phyloP scores from a whole-genome alignment of 2,888 invertebrate species.

The Clusia tigrina region DNA sequence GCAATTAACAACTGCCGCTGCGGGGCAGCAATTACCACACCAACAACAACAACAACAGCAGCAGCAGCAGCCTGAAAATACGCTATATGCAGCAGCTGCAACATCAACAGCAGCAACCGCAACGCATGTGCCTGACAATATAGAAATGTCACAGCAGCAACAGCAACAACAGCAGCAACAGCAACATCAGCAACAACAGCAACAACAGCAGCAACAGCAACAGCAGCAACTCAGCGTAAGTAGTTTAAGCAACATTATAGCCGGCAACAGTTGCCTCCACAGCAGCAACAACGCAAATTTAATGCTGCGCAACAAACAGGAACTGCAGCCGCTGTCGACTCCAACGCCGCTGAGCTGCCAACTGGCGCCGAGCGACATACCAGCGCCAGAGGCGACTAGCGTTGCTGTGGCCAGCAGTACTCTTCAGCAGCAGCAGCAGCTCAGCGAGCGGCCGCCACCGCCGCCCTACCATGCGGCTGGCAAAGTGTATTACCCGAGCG shows the following conservation, averaged over 20 bases:
- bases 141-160: slow-evolving; percentile 26
- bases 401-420: slow-evolving; percentile 18
- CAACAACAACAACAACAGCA: slow-evolving; percentile 35
- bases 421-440: slow-evolving; percentile 35
- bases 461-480: slow-evolving; percentile 42
- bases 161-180: slow-evolving; percentile 30
- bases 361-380: slow-evolving; percentile 11
- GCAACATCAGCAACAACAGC: slow-evolving; percentile 24
- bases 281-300: not conserved
- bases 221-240: slow-evolving; percentile 18
- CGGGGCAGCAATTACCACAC: not conserved
- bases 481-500: not conserved
- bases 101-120: slow-evolving; percentile 17
- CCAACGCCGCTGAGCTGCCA: slow-evolving; percentile 7
- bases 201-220: too few relatives aligned
- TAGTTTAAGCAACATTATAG: slow-evolving; percentile 10
- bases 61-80: slow-evolving; percentile 30
- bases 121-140: slow-evolving; percentile 15
- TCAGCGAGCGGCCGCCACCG: slow-evolving; percentile 44
- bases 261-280: slow-evolving; percentile 7
- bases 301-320: slow-evolving; percentile 2
- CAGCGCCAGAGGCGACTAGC: not conserved
- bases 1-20: slow-evolving; percentile 34
- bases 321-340: slow-evolving; percentile 7
- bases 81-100: slow-evolving; percentile 26